Percentiles rank a stretch among this genome's conserved stretches.
Evolutionary conservation across 2,797 vertebrate species (phyloP).

Genomic region (Lepilemur ruficaudatus): DNA sequence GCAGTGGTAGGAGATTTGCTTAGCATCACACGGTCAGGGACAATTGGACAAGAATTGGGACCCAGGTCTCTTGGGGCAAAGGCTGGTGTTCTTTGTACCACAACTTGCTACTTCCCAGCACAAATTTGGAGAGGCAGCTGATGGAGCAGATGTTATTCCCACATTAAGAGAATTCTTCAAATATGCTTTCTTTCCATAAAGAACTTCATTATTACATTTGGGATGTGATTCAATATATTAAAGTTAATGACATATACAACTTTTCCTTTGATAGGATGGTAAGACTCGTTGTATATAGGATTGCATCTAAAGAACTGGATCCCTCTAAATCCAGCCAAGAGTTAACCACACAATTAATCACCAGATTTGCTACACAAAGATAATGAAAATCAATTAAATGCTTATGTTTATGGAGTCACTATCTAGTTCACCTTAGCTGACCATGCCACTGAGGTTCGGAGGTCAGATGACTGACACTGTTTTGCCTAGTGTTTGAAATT

Average conservation of each 20-base stretch:
- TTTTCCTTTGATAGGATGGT: background rate
- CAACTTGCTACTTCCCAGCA: background rate
- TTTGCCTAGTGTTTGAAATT: background rate
- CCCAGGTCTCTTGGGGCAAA: background rate
- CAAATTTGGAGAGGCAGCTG: background rate
- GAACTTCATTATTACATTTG: background rate
- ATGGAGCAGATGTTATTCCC: background rate
- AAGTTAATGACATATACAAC: background rate
- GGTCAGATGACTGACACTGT: background rate
- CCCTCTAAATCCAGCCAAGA: background rate
- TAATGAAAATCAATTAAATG: background rate
- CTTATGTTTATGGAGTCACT: background rate
- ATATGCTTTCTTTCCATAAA: background rate
- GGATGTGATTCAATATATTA: background rate
- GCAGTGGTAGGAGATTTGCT: background rate
- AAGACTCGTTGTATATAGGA: background rate
- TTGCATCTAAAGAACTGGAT: background rate
- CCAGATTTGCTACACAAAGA: background rate
- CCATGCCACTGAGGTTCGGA: background rate
- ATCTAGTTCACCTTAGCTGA: background rate
- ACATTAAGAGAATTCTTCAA: background rate
- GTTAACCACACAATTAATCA: background rate
- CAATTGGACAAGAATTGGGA: background rate
- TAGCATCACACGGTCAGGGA: background rate
- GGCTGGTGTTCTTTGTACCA: background rate